Percentiles rank a stretch among this genome's conserved stretches.
These are phyloP conservation scores for Arrhamphus sclerolepis DNA, from an alignment of 2,797 vertebrate species.

Conservation along the genomic window DNA sequence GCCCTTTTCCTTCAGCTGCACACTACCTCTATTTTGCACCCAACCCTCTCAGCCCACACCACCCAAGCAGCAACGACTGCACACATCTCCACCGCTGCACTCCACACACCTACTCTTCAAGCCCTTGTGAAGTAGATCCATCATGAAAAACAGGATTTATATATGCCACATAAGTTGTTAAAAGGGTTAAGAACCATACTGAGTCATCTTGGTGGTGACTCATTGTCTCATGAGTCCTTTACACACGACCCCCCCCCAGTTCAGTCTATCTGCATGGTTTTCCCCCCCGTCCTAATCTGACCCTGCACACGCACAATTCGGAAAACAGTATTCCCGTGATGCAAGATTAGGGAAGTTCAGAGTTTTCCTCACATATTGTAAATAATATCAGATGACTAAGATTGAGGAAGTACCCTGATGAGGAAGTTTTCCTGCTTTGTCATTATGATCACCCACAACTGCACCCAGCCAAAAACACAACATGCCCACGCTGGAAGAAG, in stretches of 20 bases:
- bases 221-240: slow-evolving; percentile 47
- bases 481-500: neutral
- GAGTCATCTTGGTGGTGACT: slow-evolving; percentile 52
- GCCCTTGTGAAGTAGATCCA: neutral
- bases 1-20: slow-evolving; percentile 25
- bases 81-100: slow-evolving; percentile 34
- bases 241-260: slow-evolving; percentile 11
- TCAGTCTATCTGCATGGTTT: slow-evolving; percentile 16
- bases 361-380: slow-evolving; percentile 48
- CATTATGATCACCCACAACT: slow-evolving; percentile 60
- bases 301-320: slow-evolving; percentile 10
- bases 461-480: slow-evolving; percentile 9
- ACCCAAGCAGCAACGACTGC: slow-evolving; percentile 10
- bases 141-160: no score
- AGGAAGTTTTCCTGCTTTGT: slow-evolving; percentile 71
- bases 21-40: slow-evolving; percentile 29
- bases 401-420: slow-evolving; percentile 58
- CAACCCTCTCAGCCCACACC: neutral
- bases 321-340: slow-evolving; percentile 58
- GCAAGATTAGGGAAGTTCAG: slow-evolving; percentile 70
- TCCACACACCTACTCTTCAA: slow-evolving; percentile 7
- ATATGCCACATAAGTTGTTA: slow-evolving; percentile 1
- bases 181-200: neutral
- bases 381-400: slow-evolving; percentile 75
- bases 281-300: neutral